phyloP scores from a whole-genome alignment of 2,113 vertebrate species.

The Erythrocebus patas region DNA sequence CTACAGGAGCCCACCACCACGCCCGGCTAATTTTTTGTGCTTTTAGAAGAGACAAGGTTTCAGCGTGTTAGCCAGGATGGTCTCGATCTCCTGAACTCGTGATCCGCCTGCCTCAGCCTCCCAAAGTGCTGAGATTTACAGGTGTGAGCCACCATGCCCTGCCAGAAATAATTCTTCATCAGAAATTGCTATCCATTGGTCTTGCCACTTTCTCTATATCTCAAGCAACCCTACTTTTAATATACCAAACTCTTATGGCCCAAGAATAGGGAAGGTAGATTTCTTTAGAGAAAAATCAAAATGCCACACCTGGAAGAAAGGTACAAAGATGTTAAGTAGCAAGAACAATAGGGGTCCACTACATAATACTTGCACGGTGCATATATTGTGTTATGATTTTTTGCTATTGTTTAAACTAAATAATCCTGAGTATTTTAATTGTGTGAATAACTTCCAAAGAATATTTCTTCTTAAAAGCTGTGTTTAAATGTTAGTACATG shows the following conservation, averaged over 20 bases:
- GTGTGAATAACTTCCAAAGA: background rate
- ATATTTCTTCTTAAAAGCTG: background rate
- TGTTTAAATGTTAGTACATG: background rate
- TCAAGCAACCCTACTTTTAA: background rate
- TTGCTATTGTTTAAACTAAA: background rate
- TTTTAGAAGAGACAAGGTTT: too few species aligned
- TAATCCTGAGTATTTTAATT: background rate
- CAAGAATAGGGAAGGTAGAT: background rate
- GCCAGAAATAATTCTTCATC: background rate
- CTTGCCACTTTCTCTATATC: background rate
- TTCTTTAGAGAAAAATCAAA: background rate
- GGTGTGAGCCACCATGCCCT: too few species aligned
- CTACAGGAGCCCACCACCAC: too few species aligned
- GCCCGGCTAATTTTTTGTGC: too few species aligned
- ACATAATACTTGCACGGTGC: background rate
- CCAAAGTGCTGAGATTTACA: too few species aligned
- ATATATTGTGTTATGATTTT: background rate
- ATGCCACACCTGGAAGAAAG: background rate
- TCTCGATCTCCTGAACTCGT: too few species aligned
- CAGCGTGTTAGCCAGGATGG: too few species aligned
- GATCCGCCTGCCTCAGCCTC: too few species aligned
- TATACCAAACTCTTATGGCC: background rate
- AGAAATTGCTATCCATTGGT: background rate
- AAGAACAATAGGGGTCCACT: background rate
- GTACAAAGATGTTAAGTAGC: background rate